A percentile compares a stretch with the other conserved stretches of the same genome.
Evolutionary conservation across 2,888 invertebrate genomes (phyloP).

Genomic region (Pandemis corylana): DNA sequence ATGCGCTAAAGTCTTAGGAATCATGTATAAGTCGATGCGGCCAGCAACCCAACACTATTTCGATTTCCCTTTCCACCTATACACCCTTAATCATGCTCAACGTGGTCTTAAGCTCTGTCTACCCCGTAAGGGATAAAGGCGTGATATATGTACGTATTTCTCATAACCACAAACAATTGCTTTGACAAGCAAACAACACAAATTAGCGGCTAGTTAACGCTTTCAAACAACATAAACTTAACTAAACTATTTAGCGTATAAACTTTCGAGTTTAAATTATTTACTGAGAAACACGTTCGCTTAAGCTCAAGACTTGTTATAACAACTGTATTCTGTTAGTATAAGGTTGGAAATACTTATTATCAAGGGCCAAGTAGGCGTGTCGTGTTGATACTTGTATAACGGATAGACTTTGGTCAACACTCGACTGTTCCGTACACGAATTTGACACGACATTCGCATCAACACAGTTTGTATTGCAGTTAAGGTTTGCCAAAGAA

Average conservation of each 20-base stretch:
- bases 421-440: slow-evolving; percentile 32
- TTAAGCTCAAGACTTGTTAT: not conserved
- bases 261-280: slow-evolving; percentile 59
- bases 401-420: slow-evolving; percentile 33
- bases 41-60: no score
- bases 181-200: slow-evolving; percentile 69
- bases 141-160: not conserved
- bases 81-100: no score
- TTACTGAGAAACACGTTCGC: slow-evolving; percentile 53
- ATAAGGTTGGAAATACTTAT: slow-evolving; percentile 3
- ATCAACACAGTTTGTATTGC: slow-evolving; percentile 35
- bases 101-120: no score
- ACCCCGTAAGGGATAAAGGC: no score
- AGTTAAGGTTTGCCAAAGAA: slow-evolving; percentile 24
- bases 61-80: no score
- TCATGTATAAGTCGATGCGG: no score
- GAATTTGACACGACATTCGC: slow-evolving; percentile 38
- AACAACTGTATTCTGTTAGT: not conserved
- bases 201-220: slow-evolving; percentile 63
- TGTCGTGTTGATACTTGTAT: slow-evolving; percentile 27
- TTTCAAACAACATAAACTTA: slow-evolving; percentile 54
- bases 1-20: no score
- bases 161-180: slow-evolving; percentile 34
- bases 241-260: slow-evolving; percentile 57
- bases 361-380: not conserved